Evolutionary conservation across 2,113 vertebrate genomes (phyloP).

Genomic region (Reinhardtius hippoglossoides): DNA sequence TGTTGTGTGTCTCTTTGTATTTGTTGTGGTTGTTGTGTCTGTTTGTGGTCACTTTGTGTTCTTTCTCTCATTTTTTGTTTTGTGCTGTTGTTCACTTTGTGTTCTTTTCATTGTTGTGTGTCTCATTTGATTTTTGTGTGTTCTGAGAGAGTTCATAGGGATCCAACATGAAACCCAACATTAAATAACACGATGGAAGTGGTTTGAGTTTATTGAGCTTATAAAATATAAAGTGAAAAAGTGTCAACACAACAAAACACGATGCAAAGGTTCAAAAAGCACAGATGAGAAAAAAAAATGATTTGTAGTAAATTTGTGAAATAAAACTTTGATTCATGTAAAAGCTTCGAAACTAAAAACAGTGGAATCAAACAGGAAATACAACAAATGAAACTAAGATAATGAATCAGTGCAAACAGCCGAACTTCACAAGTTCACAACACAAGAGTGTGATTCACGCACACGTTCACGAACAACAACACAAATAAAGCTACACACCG

Average conservation of each 20-base stretch:
- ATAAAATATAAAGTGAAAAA: neutral
- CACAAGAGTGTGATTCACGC: neutral
- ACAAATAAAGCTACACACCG: neutral
- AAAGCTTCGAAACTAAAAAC: neutral
- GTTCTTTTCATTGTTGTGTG: no score
- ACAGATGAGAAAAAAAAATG: neutral
- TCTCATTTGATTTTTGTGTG: no score
- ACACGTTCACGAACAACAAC: neutral
- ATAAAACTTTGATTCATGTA: neutral
- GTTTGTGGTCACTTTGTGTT: neutral
- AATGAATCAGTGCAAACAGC: conserved; percentile 40
- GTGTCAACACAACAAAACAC: neutral
- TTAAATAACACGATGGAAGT: neutral
- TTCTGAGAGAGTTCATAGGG: no score
- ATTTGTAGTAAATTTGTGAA: neutral
- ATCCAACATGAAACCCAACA: neutral
- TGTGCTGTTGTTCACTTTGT: no score
- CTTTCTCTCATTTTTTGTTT: no score
- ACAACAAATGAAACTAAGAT: neutral
- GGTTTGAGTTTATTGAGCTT: conserved; percentile 26
- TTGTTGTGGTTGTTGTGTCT: neutral
- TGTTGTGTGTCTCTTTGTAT: no score
- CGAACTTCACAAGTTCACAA: neutral
- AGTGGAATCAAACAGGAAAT: no score
- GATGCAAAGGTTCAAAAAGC: conserved; percentile 1